Conservation (phyloP, 2,888 invertebrate species). For the Apodemia hepburni region DNA sequence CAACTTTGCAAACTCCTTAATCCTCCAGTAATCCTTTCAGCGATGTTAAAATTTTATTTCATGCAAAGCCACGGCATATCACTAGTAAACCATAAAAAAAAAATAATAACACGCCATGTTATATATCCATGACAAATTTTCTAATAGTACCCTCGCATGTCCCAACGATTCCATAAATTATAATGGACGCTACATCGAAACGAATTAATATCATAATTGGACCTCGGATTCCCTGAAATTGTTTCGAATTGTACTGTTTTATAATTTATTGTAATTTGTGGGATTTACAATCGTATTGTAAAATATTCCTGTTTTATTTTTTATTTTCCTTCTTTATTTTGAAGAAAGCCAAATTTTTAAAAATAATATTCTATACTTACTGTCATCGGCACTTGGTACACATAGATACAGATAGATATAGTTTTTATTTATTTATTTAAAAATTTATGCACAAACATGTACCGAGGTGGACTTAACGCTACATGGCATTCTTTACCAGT, state of each 20-base stretch:
- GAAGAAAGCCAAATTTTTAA: too few relatives aligned
- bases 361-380: too few relatives aligned
- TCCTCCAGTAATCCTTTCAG: too few relatives aligned
- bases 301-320: neutral
- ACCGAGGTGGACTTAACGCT: too few relatives aligned
- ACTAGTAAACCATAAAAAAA: neutral
- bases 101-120: neutral
- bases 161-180: conserved; percentile 22
- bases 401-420: too few relatives aligned
- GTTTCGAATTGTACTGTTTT: conserved; percentile 2
- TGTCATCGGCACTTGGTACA: too few relatives aligned
- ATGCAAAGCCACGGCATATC: neutral
- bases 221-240: conserved; percentile 6
- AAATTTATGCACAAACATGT: too few relatives aligned
- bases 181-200: conserved; percentile 20
- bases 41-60: neutral
- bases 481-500: too few relatives aligned
- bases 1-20: too few relatives aligned
- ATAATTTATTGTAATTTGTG: conserved; percentile 6
- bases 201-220: conserved; percentile 20
- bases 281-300: neutral
- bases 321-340: too few relatives aligned
- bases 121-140: neutral
- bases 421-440: too few relatives aligned
- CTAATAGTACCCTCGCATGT: conserved; percentile 9